Evolutionary conservation across 2,888 invertebrate species (phyloP), one percentile per base, ranked within the genome.

Genomic region (Lumbricus terrestris): DNA sequence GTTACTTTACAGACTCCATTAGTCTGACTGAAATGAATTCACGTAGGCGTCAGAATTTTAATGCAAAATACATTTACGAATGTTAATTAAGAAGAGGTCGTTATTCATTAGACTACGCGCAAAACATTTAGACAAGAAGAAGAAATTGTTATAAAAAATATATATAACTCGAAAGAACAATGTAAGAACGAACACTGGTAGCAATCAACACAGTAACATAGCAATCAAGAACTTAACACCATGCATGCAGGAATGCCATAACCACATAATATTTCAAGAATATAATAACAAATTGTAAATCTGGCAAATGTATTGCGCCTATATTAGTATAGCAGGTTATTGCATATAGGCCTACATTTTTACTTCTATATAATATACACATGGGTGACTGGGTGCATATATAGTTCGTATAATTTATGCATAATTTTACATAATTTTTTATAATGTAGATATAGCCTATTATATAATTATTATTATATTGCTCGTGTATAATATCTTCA

Each of bases 1-100:
- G 69, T n/a, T n/a, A n/a, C n/a, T 69, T n/a, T n/a, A 69, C n/a
- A 69, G 69, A 69, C 69, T 69, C 69, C 69, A n/a, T n/a, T n/a
- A 69, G 69, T 69, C 69, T 13, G n/a, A 29, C 11, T 69, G 20
- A 69, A 69, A 69, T n/a, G 29, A n/a, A 69, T 8, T 69, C 69
- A n/a, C 5, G 23, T n/a, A 69, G 29, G 69, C 8, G 29, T 0
- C n/a, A n/a, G 4, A n/a, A 3, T n/a, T 69, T 69, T 69, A 69
- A 69, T 69, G 69, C 69, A 69, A 69, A 69, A 69, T 69, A 69
- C 69, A 69, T 69, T 69, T n/a, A 69, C 8, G 69, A 69, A 69
- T 69, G 8, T n/a, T 69, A 69, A 69, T n/a, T 8, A 69, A 29
- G 69, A 69, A 69, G 69, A 69, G 69, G n/a, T 69, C 69, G n/a